Evolutionary conservation across 2,113 vertebrate genomes (phyloP), one percentile per base, ranked within the genome.

Genomic region (Amblyornis subalaris): DNA sequence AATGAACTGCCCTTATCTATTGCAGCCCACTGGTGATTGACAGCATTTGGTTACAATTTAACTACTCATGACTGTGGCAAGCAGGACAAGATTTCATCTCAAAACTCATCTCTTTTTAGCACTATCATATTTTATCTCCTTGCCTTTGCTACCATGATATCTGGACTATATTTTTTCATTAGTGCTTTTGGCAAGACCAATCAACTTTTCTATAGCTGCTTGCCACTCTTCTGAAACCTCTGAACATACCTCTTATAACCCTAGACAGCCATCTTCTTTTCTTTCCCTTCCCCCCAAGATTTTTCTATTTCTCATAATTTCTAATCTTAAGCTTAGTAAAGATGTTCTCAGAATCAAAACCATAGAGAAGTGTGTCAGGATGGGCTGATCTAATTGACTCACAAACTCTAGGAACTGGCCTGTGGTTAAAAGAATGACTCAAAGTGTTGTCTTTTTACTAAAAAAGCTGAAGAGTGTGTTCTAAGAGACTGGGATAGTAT

Each of bases 341-440:
- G 38, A 18, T 80, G 5, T 95, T 94, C 95, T 91, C 70, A 89
- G 89, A 89, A 82, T 66, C 73, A 94, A 92, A 75, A 88, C 31
- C 31, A 23, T 58, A 82, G 50, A 75, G 26, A 84, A 89, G 14
- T 82, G 33, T 78, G 47, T 80, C 66, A 79, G 50, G 29, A 66
- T 51, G 15, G 74, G 42, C 60, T 76, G 40, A 44, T 70, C 26
- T 86, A 93, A 93, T 23, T 90, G 85, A 71, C 78, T 93, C 78
- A 93, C 38, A 75, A 65, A 33, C 61, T 71, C 88, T 66, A 70
- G 48, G 31, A 94, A 91, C 23, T 67, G 65, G 14, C 6, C 13
- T 74, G 76, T 74, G 81, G 81, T 42, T 91, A 61, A 83, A 94
- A 91, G 72, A 77, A 83, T 94, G 85, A 96, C 78, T 96, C 93